Conservation (phyloP, 92 coral and sea anemone species). For the Pocillopora grandis region DNA sequence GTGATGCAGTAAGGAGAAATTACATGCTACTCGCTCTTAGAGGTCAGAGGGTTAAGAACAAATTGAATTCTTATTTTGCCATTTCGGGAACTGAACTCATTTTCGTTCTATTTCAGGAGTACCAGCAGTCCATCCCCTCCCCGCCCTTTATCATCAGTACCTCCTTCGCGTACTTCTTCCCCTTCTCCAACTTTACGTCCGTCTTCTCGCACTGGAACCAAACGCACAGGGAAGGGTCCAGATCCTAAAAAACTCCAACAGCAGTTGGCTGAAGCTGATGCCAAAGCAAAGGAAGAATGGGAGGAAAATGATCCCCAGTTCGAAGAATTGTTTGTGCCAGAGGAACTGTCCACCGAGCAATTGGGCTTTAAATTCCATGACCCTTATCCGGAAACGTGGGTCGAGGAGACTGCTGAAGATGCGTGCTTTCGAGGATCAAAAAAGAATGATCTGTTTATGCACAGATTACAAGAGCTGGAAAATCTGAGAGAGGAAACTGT, state of each 20-base stretch:
- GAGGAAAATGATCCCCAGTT: constrained; percentile 61
- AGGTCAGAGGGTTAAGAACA: not conserved
- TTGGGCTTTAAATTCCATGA: constrained; percentile 66
- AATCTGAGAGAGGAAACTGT: constrained; percentile 75
- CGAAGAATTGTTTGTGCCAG: constrained; percentile 71
- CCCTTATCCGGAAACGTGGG: constrained; percentile 89
- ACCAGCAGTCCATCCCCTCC: constrained; percentile 21
- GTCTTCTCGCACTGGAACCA: constrained; percentile 42
- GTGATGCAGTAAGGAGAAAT: too few species aligned
- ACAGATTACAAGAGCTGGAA: constrained; percentile 72
- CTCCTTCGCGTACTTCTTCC: constrained; percentile 45
- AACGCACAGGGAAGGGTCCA: constrained; percentile 28
- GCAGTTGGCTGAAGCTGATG: constrained; percentile 60
- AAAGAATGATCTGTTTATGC: constrained; percentile 83
- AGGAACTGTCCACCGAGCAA: constrained; percentile 46
- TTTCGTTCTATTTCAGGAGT: constrained; percentile 37
- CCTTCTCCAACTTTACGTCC: constrained; percentile 45
- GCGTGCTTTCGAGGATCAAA: constrained; percentile 74
- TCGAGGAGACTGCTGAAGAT: constrained; percentile 76
- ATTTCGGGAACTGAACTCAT: not conserved
- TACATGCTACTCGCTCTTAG: too few species aligned
- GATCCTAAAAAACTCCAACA: constrained; percentile 52
- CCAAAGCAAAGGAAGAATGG: constrained; percentile 68
- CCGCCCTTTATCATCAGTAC: constrained; percentile 50
- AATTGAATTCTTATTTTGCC: not conserved